Percentiles rank a stretch among this genome's conserved stretches.
Conservation (phyloP, 1,140 invertebrate species). For the Elymnias hypermnestra region DNA sequence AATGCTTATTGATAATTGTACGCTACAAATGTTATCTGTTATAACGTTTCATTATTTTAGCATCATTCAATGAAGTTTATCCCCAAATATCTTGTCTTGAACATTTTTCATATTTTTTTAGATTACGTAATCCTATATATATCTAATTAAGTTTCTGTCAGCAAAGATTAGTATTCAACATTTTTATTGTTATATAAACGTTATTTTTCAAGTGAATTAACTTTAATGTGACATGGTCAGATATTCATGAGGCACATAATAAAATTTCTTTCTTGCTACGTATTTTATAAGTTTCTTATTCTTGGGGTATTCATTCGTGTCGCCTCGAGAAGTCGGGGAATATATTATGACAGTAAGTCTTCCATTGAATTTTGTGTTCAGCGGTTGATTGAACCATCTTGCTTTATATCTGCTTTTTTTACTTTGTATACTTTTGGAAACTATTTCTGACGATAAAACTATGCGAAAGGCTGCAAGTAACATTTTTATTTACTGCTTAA, state of each 20-base stretch:
- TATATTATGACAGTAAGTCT: constrained; percentile 18
- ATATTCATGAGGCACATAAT: not conserved
- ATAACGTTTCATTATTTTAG: too few relatives aligned
- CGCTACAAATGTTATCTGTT: too few relatives aligned
- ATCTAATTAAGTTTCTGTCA: too few relatives aligned
- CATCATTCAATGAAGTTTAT: too few relatives aligned
- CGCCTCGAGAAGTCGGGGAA: constrained; percentile 11
- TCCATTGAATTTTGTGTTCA: constrained; percentile 18
- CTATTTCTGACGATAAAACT: constrained; percentile 1
- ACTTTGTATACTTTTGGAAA: constrained; percentile 3
- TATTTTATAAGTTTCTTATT: constrained; percentile 11
- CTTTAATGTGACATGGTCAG: not conserved
- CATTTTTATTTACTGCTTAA: too few relatives aligned
- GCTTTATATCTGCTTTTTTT: constrained; percentile 15
- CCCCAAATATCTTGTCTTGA: too few relatives aligned
- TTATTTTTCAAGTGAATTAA: not conserved
- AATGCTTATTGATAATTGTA: too few relatives aligned
- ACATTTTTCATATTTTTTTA: too few relatives aligned
- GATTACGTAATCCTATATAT: too few relatives aligned
- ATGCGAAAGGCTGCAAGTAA: too few relatives aligned
- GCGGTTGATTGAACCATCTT: constrained; percentile 19
- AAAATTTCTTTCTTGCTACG: constrained; percentile 2
- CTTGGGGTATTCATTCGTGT: constrained; percentile 12
- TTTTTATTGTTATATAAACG: too few relatives aligned
- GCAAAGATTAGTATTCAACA: too few relatives aligned